Evolutionary conservation across 1,140 invertebrate genomes (phyloP).

Genomic region (Drosophila orena): DNA sequence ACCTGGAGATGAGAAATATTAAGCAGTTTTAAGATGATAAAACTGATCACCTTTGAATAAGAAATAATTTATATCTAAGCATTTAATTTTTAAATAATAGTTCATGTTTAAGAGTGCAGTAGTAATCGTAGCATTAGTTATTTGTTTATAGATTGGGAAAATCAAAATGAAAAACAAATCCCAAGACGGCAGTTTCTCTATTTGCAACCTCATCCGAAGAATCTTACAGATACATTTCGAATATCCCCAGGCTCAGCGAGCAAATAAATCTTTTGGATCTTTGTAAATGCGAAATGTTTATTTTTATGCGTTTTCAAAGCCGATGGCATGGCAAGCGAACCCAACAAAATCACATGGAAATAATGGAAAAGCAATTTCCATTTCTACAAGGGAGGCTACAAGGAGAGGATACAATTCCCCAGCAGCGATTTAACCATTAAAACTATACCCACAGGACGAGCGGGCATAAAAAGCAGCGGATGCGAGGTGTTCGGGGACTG

Average conservation of each 20-base stretch:
- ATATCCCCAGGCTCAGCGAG: constrained; percentile 28
- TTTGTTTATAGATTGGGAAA: neutral
- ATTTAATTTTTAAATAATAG: no score
- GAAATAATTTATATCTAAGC: no score
- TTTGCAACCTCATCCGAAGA: constrained; percentile 9
- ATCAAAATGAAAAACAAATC: constrained; percentile 18
- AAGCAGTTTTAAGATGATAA: neutral
- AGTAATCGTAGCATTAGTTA: no score
- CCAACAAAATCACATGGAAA: constrained; percentile 42
- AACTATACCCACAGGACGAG: constrained; percentile 81
- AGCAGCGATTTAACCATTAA: constrained; percentile 82
- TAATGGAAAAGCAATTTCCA: constrained; percentile 75
- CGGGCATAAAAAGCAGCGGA: constrained; percentile 61
- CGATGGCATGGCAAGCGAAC: constrained; percentile 26
- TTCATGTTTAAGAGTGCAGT: no score
- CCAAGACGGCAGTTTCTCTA: constrained; percentile 22
- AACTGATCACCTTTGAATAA: neutral
- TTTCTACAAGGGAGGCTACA: constrained; percentile 30
- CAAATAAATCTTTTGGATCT: constrained; percentile 62
- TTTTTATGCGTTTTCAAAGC: constrained; percentile 81
- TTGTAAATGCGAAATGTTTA: constrained; percentile 76
- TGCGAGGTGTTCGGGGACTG: constrained; percentile 4
- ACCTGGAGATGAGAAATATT: neutral
- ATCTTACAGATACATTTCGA: constrained; percentile 4
- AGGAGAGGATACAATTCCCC: constrained; percentile 60